Conservation (phyloP, 1,140 invertebrate genomes). For the Babylonia areolata region DNA sequence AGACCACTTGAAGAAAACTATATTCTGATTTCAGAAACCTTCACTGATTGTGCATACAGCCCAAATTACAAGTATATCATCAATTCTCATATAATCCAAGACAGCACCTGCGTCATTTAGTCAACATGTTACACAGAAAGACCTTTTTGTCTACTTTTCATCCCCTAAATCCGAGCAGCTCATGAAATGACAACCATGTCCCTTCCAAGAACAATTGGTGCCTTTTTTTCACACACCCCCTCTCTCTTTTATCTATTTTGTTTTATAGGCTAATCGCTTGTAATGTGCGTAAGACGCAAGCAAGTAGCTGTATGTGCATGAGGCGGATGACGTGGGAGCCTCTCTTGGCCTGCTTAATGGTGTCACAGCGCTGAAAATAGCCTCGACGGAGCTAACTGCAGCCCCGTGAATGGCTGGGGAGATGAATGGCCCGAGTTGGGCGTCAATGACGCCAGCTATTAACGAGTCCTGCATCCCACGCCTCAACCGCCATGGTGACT, state of each 20-base stretch:
- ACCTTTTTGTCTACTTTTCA: no score
- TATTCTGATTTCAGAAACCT: no score
- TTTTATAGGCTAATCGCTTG: neutral
- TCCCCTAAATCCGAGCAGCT: neutral
- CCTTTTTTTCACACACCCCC: neutral
- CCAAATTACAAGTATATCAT: no score
- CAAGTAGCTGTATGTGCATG: neutral
- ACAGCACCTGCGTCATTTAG: no score
- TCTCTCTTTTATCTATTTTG: neutral
- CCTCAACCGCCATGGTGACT: slow-evolving; percentile 24
- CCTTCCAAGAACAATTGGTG: neutral
- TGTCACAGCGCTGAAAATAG: slow-evolving; percentile 15
- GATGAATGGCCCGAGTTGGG: neutral
- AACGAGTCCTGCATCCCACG: neutral
- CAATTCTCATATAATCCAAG: no score
- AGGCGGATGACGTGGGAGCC: slow-evolving; percentile 1
- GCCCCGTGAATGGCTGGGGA: slow-evolving; percentile 16
- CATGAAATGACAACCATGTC: neutral
- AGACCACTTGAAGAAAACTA: no score
- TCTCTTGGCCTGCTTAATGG: neutral
- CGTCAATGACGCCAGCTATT: slow-evolving; percentile 14
- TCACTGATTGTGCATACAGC: no score
- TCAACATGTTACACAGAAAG: no score
- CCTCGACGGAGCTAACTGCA: neutral
- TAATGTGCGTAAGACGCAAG: neutral